Conservation (phyloP, 1,140 invertebrate species). For the Sitophilus oryzae region DNA sequence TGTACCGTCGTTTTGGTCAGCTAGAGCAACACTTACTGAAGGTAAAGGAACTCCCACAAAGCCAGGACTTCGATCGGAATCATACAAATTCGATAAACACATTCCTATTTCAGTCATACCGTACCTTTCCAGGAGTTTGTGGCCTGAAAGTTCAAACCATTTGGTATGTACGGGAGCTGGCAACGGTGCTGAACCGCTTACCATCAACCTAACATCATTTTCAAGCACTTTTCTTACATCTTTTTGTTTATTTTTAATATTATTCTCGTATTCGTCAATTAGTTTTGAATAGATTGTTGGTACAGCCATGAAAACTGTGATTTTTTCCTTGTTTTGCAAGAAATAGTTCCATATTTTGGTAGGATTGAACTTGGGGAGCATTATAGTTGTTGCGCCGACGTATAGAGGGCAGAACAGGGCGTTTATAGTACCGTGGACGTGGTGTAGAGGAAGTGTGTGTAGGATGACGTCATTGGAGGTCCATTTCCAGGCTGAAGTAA, state of each 20-base stretch:
- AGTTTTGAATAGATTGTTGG: slow-evolving; percentile 84
- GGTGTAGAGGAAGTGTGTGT: slow-evolving; percentile 81
- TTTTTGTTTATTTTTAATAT: slow-evolving; percentile 55
- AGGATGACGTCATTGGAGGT: slow-evolving; percentile 65
- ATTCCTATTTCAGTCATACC: slow-evolving; percentile 93
- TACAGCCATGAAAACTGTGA: slow-evolving; percentile 82
- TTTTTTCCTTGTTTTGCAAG: slow-evolving; percentile 56
- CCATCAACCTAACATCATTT: slow-evolving; percentile 61
- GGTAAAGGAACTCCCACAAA: slow-evolving; percentile 75
- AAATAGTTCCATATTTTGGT: slow-evolving; percentile 67
- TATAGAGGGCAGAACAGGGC: slow-evolving; percentile 70
- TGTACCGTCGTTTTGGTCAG: slow-evolving; percentile 26
- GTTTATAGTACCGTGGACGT: slow-evolving; percentile 83
- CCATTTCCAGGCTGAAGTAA: slow-evolving; percentile 72
- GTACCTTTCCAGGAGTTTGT: slow-evolving; percentile 77
- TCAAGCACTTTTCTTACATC: slow-evolving; percentile 48
- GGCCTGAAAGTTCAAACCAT: slow-evolving; percentile 80
- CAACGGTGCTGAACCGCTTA: slow-evolving; percentile 77
- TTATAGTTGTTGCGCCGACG: slow-evolving; percentile 64
- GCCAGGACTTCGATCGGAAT: slow-evolving; percentile 57
- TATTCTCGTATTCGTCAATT: slow-evolving; percentile 68
- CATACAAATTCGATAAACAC: slow-evolving; percentile 76
- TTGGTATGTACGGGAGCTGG: slow-evolving; percentile 67
- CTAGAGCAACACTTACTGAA: slow-evolving; percentile 59
- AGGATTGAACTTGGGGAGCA: slow-evolving; percentile 69